A percentile compares a stretch with the other conserved stretches of the same genome.
Evolutionary conservation across 2,113 vertebrate species (phyloP).

Genomic region (Macaca nemestrina): DNA sequence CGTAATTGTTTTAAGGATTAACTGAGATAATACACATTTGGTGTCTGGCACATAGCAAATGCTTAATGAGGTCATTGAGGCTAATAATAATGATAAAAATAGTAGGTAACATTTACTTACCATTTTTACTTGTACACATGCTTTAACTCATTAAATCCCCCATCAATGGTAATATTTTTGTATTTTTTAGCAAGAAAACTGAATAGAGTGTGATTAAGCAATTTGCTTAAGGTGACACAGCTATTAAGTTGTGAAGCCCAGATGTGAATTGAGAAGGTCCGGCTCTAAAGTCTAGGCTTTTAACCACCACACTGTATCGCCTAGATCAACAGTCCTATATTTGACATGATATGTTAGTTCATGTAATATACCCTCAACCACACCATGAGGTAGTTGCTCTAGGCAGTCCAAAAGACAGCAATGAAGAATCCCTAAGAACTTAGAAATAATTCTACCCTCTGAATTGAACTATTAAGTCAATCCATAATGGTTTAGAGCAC

Average conservation of each 20-base stretch:
- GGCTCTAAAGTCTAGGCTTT: neutral
- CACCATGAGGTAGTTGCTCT: neutral
- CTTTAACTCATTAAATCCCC: neutral
- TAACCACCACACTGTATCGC: neutral
- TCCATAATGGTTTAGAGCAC: neutral
- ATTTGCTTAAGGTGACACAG: neutral
- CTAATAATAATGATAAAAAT: neutral
- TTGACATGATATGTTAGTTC: neutral
- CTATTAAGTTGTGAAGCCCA: neutral
- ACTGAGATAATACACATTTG: neutral
- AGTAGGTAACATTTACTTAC: neutral
- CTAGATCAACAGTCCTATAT: neutral
- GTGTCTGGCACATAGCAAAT: neutral
- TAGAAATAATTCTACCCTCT: neutral
- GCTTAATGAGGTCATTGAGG: neutral
- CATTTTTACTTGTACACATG: neutral
- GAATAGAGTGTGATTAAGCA: neutral
- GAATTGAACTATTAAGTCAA: neutral
- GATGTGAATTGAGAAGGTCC: neutral
- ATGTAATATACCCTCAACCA: neutral
- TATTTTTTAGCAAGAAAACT: neutral
- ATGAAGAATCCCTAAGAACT: neutral
- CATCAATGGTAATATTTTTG: neutral
- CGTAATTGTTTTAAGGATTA: neutral
- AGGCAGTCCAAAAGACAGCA: neutral